A percentile compares a stretch with the other conserved stretches of the same genome.
Evolutionary conservation across 2,797 vertebrate species (phyloP).

Genomic region (Galagoides demidoff): DNA sequence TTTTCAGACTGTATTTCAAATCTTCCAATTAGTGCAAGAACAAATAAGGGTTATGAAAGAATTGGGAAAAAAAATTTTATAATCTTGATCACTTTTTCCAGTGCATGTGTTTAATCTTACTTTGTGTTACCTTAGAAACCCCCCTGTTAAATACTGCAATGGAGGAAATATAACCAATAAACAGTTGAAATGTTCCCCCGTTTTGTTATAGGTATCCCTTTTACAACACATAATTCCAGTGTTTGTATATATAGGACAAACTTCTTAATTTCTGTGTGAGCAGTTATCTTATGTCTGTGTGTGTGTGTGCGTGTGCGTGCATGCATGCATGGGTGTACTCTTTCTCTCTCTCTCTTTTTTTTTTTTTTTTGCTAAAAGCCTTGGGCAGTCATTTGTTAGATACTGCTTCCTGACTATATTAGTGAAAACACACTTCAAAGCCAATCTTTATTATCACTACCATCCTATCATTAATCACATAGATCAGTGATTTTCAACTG

Average conservation of each 20-base stretch:
- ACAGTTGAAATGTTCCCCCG: background rate
- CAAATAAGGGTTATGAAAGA: constrained; percentile 35
- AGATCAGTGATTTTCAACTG: too few relatives aligned
- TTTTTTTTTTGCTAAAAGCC: background rate
- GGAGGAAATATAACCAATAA: background rate
- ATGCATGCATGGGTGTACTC: background rate
- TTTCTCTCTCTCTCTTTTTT: background rate
- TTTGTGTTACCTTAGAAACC: constrained; percentile 16
- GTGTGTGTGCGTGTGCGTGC: background rate
- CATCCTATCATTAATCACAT: background rate
- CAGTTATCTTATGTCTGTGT: background rate
- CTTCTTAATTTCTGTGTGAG: constrained; percentile 26
- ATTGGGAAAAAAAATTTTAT: background rate
- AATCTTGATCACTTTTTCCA: constrained; percentile 9
- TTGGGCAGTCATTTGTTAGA: background rate
- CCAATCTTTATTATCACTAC: background rate
- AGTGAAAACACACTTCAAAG: background rate
- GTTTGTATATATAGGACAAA: background rate
- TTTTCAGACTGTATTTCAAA: constrained; percentile 35
- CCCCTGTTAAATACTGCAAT: background rate
- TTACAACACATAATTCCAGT: background rate
- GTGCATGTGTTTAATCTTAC: background rate
- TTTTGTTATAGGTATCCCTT: background rate
- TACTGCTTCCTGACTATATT: background rate
- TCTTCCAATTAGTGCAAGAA: constrained; percentile 8